Evolutionary conservation across 2,113 vertebrate genomes (phyloP).

Genomic region (Pseudorasbora parva): DNA sequence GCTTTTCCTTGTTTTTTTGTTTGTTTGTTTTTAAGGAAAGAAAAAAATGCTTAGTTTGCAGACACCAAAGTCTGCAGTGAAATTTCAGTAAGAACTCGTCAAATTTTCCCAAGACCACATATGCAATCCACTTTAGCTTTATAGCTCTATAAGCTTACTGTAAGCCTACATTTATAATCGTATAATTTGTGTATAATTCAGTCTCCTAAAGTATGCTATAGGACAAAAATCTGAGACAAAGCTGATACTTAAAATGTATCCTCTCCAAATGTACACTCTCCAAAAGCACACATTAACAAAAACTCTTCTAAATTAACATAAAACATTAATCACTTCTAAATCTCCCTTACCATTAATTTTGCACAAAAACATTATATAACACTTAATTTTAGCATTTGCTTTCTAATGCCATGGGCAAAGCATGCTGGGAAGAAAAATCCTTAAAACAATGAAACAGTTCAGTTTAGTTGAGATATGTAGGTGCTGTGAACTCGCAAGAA

Average conservation of each 20-base stretch:
- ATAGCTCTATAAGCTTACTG: background rate
- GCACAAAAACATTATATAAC: too few species aligned
- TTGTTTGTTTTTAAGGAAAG: background rate
- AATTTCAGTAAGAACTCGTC: background rate
- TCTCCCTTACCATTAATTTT: too few species aligned
- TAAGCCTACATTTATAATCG: background rate
- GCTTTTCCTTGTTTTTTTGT: background rate
- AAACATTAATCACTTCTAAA: too few species aligned
- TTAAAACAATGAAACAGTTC: too few species aligned
- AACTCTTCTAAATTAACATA: too few species aligned
- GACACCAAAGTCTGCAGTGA: background rate
- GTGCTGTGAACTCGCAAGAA: too few species aligned
- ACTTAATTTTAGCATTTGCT: too few species aligned
- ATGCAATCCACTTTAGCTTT: background rate
- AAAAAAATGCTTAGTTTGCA: background rate
- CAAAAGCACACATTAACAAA: too few species aligned
- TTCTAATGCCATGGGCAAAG: too few species aligned
- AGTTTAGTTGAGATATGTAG: too few species aligned
- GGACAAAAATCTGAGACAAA: background rate
- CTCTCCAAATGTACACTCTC: too few species aligned
- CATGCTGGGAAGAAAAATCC: too few species aligned
- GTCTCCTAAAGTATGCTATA: background rate
- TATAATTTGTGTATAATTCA: background rate
- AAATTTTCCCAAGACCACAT: background rate
- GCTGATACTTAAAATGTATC: background rate